These are phyloP conservation scores for Helogale parvula DNA, from an alignment of 2,113 vertebrate species.

Conservation along the genomic window DNA sequence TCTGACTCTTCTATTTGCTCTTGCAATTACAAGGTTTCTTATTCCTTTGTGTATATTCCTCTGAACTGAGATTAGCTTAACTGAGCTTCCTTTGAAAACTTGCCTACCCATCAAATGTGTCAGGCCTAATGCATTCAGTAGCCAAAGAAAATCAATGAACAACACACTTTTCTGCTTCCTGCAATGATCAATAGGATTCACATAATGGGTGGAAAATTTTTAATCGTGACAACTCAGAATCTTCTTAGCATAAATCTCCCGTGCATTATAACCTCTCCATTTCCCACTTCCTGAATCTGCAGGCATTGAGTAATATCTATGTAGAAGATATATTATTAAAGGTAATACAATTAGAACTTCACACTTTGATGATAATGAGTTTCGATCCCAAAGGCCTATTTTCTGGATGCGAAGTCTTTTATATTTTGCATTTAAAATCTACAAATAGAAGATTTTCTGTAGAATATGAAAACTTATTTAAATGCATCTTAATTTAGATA, in stretches of 20 bases:
- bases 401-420: slow-evolving; percentile 58
- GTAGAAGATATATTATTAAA: slow-evolving; percentile 79
- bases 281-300: slow-evolving; percentile 78
- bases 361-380: slow-evolving; percentile 77
- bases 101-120: slow-evolving; percentile 85
- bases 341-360: slow-evolving; percentile 82
- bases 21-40: slow-evolving; percentile 86
- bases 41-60: slow-evolving; percentile 84
- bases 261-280: slow-evolving; percentile 81
- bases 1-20: slow-evolving; percentile 86
- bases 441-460: neutral
- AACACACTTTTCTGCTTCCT: slow-evolving; percentile 87
- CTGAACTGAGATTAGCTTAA: slow-evolving; percentile 87
- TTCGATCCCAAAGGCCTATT: slow-evolving; percentile 74
- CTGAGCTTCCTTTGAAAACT: slow-evolving; percentile 86
- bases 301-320: slow-evolving; percentile 81
- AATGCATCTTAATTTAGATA: neutral
- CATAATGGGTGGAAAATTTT: slow-evolving; percentile 87
- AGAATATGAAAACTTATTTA: neutral
- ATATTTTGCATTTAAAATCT: slow-evolving; percentile 54
- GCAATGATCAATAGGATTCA: slow-evolving; percentile 87
- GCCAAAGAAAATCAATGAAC: slow-evolving; percentile 88
- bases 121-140: slow-evolving; percentile 86
- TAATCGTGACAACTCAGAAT: slow-evolving; percentile 85
- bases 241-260: slow-evolving; percentile 84